phyloP scores from a whole-genome alignment of 2,888 invertebrate species.

The Meandrusa payeni region DNA sequence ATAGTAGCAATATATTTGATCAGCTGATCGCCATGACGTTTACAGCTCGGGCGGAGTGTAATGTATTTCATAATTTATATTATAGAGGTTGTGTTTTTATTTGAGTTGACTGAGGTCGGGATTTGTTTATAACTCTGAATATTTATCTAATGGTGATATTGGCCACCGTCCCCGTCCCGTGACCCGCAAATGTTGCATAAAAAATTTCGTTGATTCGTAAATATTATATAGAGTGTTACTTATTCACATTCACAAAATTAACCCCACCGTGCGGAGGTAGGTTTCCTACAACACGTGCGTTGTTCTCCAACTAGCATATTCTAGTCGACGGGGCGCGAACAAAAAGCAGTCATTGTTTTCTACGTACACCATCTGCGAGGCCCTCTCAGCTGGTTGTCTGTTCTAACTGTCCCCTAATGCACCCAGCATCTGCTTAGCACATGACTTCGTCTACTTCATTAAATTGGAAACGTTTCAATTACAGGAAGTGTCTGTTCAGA shows the following conservation, averaged over 20 bases:
- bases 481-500: too few relatives aligned
- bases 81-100: slow-evolving; percentile 60
- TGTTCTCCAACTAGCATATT: neutral
- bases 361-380: slow-evolving; percentile 3
- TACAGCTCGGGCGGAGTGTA: slow-evolving; percentile 68
- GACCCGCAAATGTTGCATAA: slow-evolving; percentile 37
- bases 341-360: slow-evolving; percentile 9
- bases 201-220: neutral
- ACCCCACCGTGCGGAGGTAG: too few relatives aligned
- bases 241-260: too few relatives aligned
- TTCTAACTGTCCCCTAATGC: neutral
- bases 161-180: slow-evolving; percentile 31
- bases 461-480: neutral
- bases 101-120: slow-evolving; percentile 69
- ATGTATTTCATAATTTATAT: slow-evolving; percentile 79
- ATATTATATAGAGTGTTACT: too few relatives aligned
- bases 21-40: slow-evolving; percentile 80
- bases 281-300: neutral
- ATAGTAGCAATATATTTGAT: slow-evolving; percentile 81
- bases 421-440: slow-evolving; percentile 13
- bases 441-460: slow-evolving; percentile 11
- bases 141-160: slow-evolving; percentile 54
- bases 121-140: slow-evolving; percentile 70
- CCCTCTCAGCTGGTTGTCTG: slow-evolving; percentile 6
- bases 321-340: neutral